Percentiles rank a stretch among this genome's conserved stretches.
These are phyloP conservation scores for Oikopleura vanhoeffeni DNA, from an alignment of 23 tunicate species.

Conservation along the genomic window DNA sequence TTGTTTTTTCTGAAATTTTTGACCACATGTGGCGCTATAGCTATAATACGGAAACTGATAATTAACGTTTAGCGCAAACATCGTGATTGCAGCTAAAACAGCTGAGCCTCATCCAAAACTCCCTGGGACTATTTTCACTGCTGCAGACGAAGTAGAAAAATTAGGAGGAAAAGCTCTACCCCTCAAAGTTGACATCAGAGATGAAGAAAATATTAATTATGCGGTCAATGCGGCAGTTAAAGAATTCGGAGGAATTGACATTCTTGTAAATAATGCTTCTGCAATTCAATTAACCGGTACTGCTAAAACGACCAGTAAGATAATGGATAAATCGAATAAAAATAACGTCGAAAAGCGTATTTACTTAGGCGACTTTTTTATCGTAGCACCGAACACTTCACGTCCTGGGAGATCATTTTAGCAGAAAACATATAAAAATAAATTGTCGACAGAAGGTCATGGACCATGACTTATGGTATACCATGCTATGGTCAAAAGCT, in stretches of 20 bases:
- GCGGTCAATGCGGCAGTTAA: conserved; percentile 67
- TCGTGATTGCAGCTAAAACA: conserved; percentile 93
- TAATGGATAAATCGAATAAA: too few species aligned
- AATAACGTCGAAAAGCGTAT: too few species aligned
- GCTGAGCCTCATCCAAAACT: conserved; percentile 94
- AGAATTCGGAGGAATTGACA: conserved; percentile 93
- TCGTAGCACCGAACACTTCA: too few species aligned
- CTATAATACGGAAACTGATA: too few species aligned
- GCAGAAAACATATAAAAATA: too few species aligned
- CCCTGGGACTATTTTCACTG: conserved; percentile 96
- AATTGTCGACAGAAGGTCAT: too few species aligned
- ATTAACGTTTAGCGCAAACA: conserved; percentile 43
- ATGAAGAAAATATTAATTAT: conserved; percentile 38
- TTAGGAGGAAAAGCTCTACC: conserved; percentile 93
- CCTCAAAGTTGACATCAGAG: conserved; percentile 71
- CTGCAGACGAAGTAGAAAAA: conserved; percentile 84
- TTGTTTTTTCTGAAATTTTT: too few species aligned
- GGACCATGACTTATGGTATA: too few species aligned
- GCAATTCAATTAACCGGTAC: conserved; percentile 90
- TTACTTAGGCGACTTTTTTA: too few species aligned
- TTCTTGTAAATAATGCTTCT: conserved; percentile 81
- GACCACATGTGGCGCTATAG: too few species aligned
- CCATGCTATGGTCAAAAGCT: too few species aligned
- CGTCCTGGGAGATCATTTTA: too few species aligned
- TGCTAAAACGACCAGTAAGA: conserved; percentile 55